A percentile compares a stretch with the other conserved stretches of the same genome.
Evolutionary conservation across 53 echinoderm and acorn worm species (phyloP).

Genomic region (Henricia sp.): DNA sequence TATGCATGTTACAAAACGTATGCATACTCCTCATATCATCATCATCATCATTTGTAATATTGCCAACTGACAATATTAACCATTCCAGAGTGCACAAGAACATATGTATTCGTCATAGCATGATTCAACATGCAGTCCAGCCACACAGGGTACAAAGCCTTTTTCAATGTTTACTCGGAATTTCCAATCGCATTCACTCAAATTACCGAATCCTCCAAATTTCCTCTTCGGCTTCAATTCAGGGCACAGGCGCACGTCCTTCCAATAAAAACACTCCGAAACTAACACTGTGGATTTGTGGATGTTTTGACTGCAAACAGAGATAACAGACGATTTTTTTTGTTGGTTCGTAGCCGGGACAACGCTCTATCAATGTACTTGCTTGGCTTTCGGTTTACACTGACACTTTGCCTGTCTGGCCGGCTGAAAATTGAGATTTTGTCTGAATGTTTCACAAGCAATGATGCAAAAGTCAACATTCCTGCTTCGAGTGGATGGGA

Average conservation of each 20-base stretch:
- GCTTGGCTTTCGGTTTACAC: neutral
- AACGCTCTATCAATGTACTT: constrained; percentile 25
- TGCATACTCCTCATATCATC: neutral
- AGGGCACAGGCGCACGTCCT: constrained; percentile 45
- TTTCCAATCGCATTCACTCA: constrained; percentile 58
- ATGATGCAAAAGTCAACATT: constrained; percentile 35
- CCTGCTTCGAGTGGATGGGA: constrained; percentile 4
- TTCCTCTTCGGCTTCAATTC: constrained; percentile 33
- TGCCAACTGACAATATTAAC: neutral
- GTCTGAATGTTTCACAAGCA: constrained; percentile 41
- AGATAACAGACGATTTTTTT: constrained; percentile 23
- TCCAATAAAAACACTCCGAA: constrained; percentile 40
- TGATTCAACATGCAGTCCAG: constrained; percentile 47
- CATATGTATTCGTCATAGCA: neutral
- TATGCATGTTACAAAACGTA: neutral
- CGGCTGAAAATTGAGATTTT: constrained; percentile 12
- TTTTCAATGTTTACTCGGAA: constrained; percentile 43
- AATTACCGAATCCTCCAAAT: constrained; percentile 37
- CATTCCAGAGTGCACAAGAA: neutral
- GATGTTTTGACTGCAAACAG: constrained; percentile 58
- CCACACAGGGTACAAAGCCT: constrained; percentile 29
- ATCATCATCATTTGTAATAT: no score
- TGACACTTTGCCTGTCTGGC: neutral
- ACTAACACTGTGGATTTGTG: constrained; percentile 50
- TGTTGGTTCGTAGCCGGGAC: constrained; percentile 16